Base-by-base conservation (phyloP, 2,113 vertebrate genomes). In the Candoia aspera region DNA sequence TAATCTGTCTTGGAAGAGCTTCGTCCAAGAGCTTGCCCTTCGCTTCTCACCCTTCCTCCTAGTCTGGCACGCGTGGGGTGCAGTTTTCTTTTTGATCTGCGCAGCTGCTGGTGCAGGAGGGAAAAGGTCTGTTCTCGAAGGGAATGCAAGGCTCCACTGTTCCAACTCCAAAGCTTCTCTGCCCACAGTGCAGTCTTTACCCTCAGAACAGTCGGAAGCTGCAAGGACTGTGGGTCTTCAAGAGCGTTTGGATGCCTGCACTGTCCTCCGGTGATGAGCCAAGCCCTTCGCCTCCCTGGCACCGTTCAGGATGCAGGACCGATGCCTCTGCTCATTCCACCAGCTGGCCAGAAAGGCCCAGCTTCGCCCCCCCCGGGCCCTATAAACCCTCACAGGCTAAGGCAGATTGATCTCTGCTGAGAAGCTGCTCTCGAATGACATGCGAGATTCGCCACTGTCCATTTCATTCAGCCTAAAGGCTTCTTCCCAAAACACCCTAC, bases 241-340 rank as follows among this genome's bases (percentile, higher is more conserved):
- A 1, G 19, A 1, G 2, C 2, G 2, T 37, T 15, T 6, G 6
- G n/a, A 73, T n/a, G 33, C 13, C 68, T 8, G n/a, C n/a, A 2
- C 5, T 37, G 68, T 73, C 68, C 68, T 73, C 17, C 13, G 15
- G n/a, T 1, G 68, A 17, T 6, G n/a, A 73, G 33, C 2, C 2
- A 12, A 19, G 24, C 53, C 55, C 6, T 54, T 24, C 13, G 1
- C 46, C 26, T 53, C 13, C 6, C 29, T 46, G 84, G 6, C 53
- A 6, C 85, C 85, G 9, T 55, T n/a, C n/a, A 15, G 29, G 53
- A 17, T 19, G 53, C 6, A 19, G 29, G 1, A 4, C 53, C 8
- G 29, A 3, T 17, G 13, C 26, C 2, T 55, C 85, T 55, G 26
- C 1, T 26, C 53, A 57, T 55, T 13, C 85, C 26, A 33, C 8